Conservation (phyloP, 1,140 invertebrate species). For the Amyelois transitella region DNA sequence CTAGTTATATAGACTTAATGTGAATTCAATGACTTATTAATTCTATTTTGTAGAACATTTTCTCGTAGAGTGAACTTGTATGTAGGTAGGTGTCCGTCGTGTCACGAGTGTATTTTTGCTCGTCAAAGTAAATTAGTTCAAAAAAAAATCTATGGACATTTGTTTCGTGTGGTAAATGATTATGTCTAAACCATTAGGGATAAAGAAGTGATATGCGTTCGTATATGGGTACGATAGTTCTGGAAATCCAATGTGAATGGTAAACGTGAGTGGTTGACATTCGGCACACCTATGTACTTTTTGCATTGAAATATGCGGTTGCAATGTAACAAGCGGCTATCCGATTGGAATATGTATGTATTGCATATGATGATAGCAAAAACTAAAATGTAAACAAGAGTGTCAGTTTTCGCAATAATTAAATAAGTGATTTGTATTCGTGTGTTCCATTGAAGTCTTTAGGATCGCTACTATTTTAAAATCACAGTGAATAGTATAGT, state of each 20-base stretch:
- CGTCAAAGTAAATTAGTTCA: no score
- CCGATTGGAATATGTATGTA: neutral
- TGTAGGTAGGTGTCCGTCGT: neutral
- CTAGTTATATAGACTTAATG: neutral
- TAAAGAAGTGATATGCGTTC: neutral
- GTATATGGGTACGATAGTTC: neutral
- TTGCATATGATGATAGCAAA: neutral
- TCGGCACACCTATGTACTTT: constrained; percentile 1
- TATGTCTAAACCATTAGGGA: no score
- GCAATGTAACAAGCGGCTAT: neutral
- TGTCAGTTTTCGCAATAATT: constrained; percentile 24
- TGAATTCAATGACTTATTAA: neutral
- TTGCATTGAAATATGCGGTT: neutral
- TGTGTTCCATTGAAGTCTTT: constrained; percentile 42
- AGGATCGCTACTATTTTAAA: constrained; percentile 50
- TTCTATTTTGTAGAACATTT: neutral
- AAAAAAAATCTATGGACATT: no score
- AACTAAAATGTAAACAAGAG: constrained; percentile 27
- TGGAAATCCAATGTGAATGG: neutral
- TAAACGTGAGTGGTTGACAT: neutral
- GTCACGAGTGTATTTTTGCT: no score
- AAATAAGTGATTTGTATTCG: constrained; percentile 9
- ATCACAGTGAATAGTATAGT: no score
- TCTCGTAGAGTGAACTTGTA: neutral
- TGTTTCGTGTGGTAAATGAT: no score